These are phyloP conservation scores for Ditylenchus weischeri DNA, from an alignment of 2,888 invertebrate genomes.

Conservation along the genomic window DNA sequence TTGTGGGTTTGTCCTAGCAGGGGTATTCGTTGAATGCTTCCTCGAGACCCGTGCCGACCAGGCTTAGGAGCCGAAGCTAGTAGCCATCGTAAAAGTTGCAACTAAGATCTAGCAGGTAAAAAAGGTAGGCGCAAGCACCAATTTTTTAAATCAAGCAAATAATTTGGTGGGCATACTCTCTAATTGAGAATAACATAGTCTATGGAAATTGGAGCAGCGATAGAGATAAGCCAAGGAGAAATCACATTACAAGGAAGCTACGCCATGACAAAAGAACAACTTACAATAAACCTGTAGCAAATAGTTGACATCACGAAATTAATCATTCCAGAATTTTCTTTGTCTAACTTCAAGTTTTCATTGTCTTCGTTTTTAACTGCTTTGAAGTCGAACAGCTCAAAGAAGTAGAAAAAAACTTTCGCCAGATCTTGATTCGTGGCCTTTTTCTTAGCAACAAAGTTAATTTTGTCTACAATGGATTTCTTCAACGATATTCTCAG, in stretches of 20 bases:
- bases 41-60: too few relatives aligned
- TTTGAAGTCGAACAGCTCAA: slow-evolving; percentile 8
- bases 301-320: slow-evolving; percentile 9
- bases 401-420: neutral
- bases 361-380: neutral
- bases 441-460: slow-evolving; percentile 2
- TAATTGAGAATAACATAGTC: too few relatives aligned
- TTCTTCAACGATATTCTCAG: neutral
- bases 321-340: neutral
- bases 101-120: too few relatives aligned
- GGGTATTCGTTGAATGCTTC: too few relatives aligned
- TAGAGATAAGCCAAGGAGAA: too few relatives aligned
- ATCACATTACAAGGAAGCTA: too few relatives aligned
- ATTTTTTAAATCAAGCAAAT: too few relatives aligned
- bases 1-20: neutral
- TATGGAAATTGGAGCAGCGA: too few relatives aligned
- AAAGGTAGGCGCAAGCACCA: too few relatives aligned
- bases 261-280: neutral
- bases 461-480: neutral
- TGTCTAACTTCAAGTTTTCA: neutral
- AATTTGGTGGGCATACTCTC: too few relatives aligned
- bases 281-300: neutral
- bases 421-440: slow-evolving; percentile 1
- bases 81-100: too few relatives aligned
- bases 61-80: too few relatives aligned